phyloP scores from a whole-genome alignment of 2,797 vertebrate species.

The Uromys caudimaculatus region DNA sequence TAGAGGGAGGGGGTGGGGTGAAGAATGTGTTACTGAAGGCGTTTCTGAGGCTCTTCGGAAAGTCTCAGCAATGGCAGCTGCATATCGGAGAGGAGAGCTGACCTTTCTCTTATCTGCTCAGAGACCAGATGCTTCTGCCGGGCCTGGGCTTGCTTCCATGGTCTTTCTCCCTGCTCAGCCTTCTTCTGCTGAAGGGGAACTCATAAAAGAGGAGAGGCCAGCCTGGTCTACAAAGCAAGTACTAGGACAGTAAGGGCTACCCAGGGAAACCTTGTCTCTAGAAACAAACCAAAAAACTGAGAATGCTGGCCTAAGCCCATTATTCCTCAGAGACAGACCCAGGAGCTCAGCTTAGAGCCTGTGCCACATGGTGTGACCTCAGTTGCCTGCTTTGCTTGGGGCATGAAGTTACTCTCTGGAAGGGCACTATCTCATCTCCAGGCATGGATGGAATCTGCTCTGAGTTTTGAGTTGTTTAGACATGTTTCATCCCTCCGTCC shows the following conservation, averaged over 20 bases:
- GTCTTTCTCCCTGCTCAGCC: not conserved
- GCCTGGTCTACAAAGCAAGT: not conserved
- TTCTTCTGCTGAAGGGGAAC: not conserved
- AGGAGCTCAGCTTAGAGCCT: not conserved
- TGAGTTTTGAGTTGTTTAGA: slow-evolving; percentile 1
- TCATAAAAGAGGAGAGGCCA: not conserved
- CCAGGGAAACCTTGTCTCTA: not conserved
- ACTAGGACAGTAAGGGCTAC: not conserved
- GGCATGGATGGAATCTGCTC: not conserved
- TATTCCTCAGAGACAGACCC: not conserved
- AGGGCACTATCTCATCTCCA: not conserved
- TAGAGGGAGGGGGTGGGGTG: not conserved
- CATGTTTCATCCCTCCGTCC: not conserved
- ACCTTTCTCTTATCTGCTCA: not conserved
- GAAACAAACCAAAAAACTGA: not conserved
- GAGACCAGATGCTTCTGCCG: not conserved
- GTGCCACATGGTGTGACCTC: not conserved
- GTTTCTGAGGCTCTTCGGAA: not conserved
- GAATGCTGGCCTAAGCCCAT: not conserved
- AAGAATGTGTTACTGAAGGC: not conserved
- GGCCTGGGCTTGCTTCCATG: not conserved
- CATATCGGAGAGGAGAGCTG: not conserved
- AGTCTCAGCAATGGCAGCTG: not conserved
- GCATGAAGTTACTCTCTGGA: not conserved
- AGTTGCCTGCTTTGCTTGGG: not conserved